Evolutionary conservation across 2,113 vertebrate genomes (phyloP).

Genomic region (Pseudorasbora parva): DNA sequence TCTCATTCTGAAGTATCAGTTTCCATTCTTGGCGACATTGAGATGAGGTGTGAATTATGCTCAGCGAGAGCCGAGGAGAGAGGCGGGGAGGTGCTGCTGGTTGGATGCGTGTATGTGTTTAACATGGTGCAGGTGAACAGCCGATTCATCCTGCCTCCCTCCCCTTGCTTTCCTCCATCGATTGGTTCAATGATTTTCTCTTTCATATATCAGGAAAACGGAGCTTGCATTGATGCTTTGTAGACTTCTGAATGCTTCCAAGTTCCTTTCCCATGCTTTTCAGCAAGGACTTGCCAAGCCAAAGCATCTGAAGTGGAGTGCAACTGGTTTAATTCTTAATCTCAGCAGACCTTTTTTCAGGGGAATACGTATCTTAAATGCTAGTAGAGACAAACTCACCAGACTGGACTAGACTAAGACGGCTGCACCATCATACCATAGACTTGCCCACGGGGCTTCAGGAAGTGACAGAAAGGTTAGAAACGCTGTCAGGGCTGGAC

Average conservation of each 20-base stretch:
- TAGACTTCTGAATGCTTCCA: slow-evolving; percentile 4
- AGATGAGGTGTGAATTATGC: slow-evolving; percentile 57
- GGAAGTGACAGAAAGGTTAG: slow-evolving; percentile 8
- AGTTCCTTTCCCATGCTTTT: neutral
- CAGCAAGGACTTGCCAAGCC: neutral
- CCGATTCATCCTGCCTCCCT: slow-evolving; percentile 7
- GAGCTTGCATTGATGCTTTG: neutral
- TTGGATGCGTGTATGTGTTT: slow-evolving; percentile 4
- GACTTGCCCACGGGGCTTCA: slow-evolving; percentile 1
- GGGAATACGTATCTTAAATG: neutral
- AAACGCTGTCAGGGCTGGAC: neutral
- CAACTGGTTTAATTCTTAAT: neutral
- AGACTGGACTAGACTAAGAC: slow-evolving; percentile 12
- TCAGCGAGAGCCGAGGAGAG: slow-evolving; percentile 13
- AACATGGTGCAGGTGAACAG: neutral
- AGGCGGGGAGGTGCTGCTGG: neutral
- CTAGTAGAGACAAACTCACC: neutral
- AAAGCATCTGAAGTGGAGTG: neutral
- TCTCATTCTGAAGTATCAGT: slow-evolving; percentile 20
- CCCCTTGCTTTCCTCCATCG: neutral
- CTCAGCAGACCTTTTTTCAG: slow-evolving; percentile 1
- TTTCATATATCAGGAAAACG: neutral
- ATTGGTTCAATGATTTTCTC: slow-evolving; percentile 28
- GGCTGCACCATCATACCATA: neutral
- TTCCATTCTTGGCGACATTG: slow-evolving; percentile 47